Base-by-base conservation (phyloP, 2,888 invertebrate species). In the Caradrina clavipalpis region DNA sequence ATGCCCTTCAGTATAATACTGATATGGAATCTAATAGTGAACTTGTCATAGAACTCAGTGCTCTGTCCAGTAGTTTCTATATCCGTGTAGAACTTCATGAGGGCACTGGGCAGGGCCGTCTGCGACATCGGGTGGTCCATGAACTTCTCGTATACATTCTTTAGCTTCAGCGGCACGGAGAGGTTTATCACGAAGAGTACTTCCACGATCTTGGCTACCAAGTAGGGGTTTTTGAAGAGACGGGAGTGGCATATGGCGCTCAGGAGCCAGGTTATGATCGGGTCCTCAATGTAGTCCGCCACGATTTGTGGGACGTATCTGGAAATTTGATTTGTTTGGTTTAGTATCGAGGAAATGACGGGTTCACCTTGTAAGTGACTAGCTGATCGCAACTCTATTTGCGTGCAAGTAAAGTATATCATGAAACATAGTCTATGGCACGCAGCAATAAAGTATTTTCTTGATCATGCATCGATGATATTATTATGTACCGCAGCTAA, bases 41-140 rank as follows among this genome's bases (percentile, higher is more conserved):
- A 99, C 95, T 99, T 99, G 95, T 99, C 99, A 90, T 99, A 99
- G 95, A 99, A 99, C 95, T 99, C 99, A 47, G 99, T 99, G 93
- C 98, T 99, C 83, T 99, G 98, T 13, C 99, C 99, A 13, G 99
- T 99, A 15, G 98, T 98, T 96, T 99, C 99, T 67, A 99, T 98
- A 87, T 99, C 99, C 85, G 99, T 99, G 94, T 99, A 99, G 96
- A 99, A 99, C 94, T 98, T 98, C 99, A 99, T 99, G 50, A 99
- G 96, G 21, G 98, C 98, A 82, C 98, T 98, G 0, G 99, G 98
- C 72, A 99, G 96, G 71, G 97, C 96, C 4, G 97, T 97, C 86
- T 98, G 97, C 0, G 95, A 95, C 91, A 95, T 90, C 63, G 98
- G 98, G 91, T 99, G 99, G 80, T 98, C 97, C 97, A 99, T 98